Base-by-base conservation (phyloP, 2,797 vertebrate species). In the Ptychobarbus kaznakovi region DNA sequence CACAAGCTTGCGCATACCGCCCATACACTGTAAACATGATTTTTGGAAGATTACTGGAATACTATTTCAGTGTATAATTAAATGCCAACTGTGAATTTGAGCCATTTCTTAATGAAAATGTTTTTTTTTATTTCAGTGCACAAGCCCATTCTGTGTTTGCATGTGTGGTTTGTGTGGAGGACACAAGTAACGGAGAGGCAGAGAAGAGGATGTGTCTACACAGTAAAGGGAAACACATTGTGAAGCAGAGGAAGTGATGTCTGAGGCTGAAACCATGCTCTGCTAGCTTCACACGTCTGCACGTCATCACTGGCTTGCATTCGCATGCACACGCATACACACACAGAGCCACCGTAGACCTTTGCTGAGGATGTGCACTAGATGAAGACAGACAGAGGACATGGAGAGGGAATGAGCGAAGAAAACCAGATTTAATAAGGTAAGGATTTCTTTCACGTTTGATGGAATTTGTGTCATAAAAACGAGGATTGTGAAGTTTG, bases 221-320 rank as follows among this genome's bases (percentile, higher is more conserved):
- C 81, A 79, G 85, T 82, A 85, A 90, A 85, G 88, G 87, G 89
- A 90, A 88, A 86, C 74, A 87, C 85, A 88, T 61, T 86, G 89
- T 84, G 81, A 75, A 51, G 84, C 91, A 90, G 91, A 92, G 92
- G 90, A 92, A 94, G 93, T 93, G 89, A 93, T 87, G 90, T 92
- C 90, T 88, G 86, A 87, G 89, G 88, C 83, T 89, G 78, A 90
- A 90, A 79, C 80, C 58, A 76, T 53, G 74, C 75, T 80, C 42
- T 75, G 75, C 68, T 82, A 25, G 81, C 77, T 87, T 84, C 51
- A n/a, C 68, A 79, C 73, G 22, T 42, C 75, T 88, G 75, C 53
- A 83, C 80, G 76, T 82, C 72, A 82, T 63, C 58, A 76, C 81
- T 88, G 68, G 51, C 40, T 61, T 11, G 42, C 70, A 38, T 77